These are phyloP conservation scores for Leptinotarsa undecemlineata DNA, from an alignment of 1,140 invertebrate species.

Conservation along the genomic window DNA sequence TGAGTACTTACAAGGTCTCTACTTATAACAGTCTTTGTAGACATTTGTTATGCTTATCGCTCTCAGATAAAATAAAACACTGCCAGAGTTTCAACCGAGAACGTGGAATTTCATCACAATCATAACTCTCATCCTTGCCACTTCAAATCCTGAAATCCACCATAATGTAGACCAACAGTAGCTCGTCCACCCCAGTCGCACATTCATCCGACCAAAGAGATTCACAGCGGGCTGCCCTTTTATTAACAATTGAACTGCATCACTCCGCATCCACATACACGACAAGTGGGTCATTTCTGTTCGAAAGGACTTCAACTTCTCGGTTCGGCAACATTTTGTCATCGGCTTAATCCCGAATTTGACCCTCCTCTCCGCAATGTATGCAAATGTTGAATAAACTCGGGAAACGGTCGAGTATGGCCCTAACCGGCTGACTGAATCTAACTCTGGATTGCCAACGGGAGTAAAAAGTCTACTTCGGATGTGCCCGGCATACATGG, in stretches of 20 bases:
- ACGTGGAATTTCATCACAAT: no score
- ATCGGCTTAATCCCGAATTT: conserved; percentile 12
- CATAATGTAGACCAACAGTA: no score
- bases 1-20: no score
- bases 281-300: background rate
- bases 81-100: no score
- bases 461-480: background rate
- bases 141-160: no score
- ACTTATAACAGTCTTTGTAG: no score
- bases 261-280: background rate
- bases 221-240: background rate
- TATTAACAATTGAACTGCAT: background rate
- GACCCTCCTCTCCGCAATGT: conserved; percentile 16
- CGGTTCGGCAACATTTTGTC: conserved; percentile 13
- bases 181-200: no score
- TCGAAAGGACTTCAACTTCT: background rate
- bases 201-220: no score
- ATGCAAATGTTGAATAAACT: conserved; percentile 13
- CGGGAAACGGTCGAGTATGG: background rate
- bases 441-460: background rate
- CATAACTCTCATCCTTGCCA: no score
- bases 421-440: background rate
- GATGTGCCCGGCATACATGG: background rate
- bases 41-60: no score
- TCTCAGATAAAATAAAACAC: no score